Percentiles rank a stretch among this genome's conserved stretches.
These are phyloP conservation scores for Macrotus californicus DNA, from an alignment of 2,113 vertebrate species.

Conservation along the genomic window DNA sequence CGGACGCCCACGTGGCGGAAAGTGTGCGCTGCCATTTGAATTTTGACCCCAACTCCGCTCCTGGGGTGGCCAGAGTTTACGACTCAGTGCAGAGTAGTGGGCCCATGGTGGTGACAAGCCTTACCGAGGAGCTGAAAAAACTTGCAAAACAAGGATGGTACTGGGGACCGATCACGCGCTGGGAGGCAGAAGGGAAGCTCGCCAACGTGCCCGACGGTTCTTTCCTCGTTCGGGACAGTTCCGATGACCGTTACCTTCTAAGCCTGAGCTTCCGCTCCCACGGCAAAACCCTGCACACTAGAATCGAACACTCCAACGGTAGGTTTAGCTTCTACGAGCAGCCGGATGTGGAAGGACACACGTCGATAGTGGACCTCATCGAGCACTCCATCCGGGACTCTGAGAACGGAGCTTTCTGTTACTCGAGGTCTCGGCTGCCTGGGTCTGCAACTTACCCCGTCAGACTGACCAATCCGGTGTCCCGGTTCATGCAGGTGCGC, in stretches of 20 bases:
- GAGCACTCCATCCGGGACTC: slow-evolving; percentile 99
- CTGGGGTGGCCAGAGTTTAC: slow-evolving; percentile 94
- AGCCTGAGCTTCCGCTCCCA: slow-evolving; percentile 98
- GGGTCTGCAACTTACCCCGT: slow-evolving; percentile 97
- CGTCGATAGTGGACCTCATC: slow-evolving; percentile 97
- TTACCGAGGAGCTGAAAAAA: slow-evolving; percentile 98
- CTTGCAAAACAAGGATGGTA: slow-evolving; percentile 98
- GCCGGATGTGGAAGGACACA: slow-evolving; percentile 97
- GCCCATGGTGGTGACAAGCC: slow-evolving; percentile 96
- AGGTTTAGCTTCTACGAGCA: slow-evolving; percentile 99
- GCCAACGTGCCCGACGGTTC: slow-evolving; percentile 93
- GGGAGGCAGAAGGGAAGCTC: slow-evolving; percentile 98
- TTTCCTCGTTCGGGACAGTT: slow-evolving; percentile 96
- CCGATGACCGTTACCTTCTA: slow-evolving; percentile 95
- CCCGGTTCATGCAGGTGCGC: slow-evolving; percentile 99
- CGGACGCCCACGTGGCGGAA: slow-evolving; percentile 89
- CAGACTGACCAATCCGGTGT: slow-evolving; percentile 95
- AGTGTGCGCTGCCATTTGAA: slow-evolving; percentile 94
- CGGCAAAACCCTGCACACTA: slow-evolving; percentile 96
- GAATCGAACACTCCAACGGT: slow-evolving; percentile 98
- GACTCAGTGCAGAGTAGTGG: slow-evolving; percentile 96
- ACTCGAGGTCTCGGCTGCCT: slow-evolving; percentile 96
- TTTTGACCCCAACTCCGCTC: slow-evolving; percentile 94
- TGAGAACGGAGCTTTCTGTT: slow-evolving; percentile 97
- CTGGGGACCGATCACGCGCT: slow-evolving; percentile 98